Evolutionary conservation across 2,113 vertebrate genomes (phyloP), one percentile per base, ranked within the genome.

Genomic region (Etia nguti): DNA sequence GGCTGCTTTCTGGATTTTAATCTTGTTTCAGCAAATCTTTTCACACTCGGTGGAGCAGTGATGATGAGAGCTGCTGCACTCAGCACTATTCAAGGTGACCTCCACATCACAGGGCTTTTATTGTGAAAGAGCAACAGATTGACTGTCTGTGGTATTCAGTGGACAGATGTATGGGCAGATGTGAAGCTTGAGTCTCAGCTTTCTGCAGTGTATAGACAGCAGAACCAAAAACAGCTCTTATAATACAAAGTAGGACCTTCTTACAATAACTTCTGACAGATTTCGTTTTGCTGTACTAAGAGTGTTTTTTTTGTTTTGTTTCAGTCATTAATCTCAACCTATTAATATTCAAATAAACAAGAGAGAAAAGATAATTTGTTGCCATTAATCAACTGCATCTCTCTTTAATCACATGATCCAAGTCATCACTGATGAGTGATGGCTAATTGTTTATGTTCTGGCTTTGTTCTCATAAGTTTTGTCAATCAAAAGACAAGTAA

Each of bases 41-140:
- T 81, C 75, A 57, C 85, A 80, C 38, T 36, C 15, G 68, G 8
- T n/a, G 22, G 36, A 10, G 57, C n/a, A 36, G 77, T 36, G 82
- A 65, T 59, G 48, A 84, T 73, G 6, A 59, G 80, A 46, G 80
- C 8, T 43, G 86, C 91, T 31, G 87, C 85, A 26, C 86, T 89
- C 88, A 85, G 91, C 91, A 82, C 48, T 86, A 54, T 48, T 87
- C 83, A 92, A 92, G 91, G 91, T 94, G 56, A 94, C 90, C 83
- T 73, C 73, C 60, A 46, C 1, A 29, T 84, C 55, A 24, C 3
- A 10, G 43, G 54, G 80, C 84, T 91, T 86, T 89, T 86, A 90
- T 86, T 89, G 2, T 82, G 85, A 86, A 90, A 82, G 70, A 80
- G 34, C 73, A 54, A 79, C 75, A 34, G 41, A 13, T 4, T 29